Evolutionary conservation across 2,888 invertebrate species (phyloP), one percentile per base, ranked within the genome.

Genomic region (Psylliodes chrysocephalus): DNA sequence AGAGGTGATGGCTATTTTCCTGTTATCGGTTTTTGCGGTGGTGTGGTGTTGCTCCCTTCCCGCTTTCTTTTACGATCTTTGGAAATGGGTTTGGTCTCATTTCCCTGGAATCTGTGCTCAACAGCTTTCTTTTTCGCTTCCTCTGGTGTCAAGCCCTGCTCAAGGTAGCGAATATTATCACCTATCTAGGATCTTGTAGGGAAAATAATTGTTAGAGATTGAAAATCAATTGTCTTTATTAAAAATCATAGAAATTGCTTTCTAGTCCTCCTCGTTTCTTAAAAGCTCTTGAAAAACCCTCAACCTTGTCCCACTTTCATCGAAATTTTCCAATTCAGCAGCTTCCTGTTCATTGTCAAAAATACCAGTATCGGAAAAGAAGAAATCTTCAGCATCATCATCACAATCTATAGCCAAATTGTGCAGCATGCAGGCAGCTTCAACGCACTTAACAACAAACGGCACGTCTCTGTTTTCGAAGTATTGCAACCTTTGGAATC

Each of bases 381-480:
- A 51, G 28, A 64, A 60, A 25, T 40, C 56, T 19, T 44, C 53
- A 17, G 54, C 46, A 10, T 63, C 54, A 30, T 68, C 65, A 6
- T 61, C 63, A 14, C 60, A 52, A 33, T 63, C 64, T 12, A 68
- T 59, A 8, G 63, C 65, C 7, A 68, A 47, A 52, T 68, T 68
- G n/a, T 68, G 65, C 8, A 68, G 15, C 4, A 61, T 65, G 28
- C 68, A 68, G 12, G 65, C 60, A 1, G 65, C 49, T 42, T 68
- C 55, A 0, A 66, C 30, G 17, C 61, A 61, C 3, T 59, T 28
- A 7, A 51, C 47, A 7, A 61, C 49, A 15, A 64, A 52, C 2
- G 25, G 57, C 7, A 63, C 28, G 8, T 63, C 68, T 49, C 18
- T 63, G 28, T 63, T 68, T 38, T 63, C 65, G 33, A 65, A 44